Percentiles rank a stretch among this genome's conserved stretches.
Conservation (phyloP, 2,888 invertebrate species). For the Apomyelois bistriatella region DNA sequence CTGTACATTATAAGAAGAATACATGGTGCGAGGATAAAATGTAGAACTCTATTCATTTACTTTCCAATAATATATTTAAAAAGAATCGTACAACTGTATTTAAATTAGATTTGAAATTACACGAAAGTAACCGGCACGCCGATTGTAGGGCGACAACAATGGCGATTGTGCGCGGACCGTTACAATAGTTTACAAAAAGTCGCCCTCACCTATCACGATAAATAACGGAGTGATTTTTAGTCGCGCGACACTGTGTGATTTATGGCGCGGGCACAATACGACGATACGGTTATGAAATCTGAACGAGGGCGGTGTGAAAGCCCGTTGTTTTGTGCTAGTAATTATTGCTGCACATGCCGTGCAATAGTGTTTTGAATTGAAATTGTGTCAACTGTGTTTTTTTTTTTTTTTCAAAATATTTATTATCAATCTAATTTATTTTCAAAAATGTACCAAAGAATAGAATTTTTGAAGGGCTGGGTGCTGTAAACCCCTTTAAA, state of each 20-base stretch:
- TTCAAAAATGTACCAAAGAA: too few species aligned
- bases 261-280: conserved; percentile 63
- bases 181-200: conserved; percentile 55
- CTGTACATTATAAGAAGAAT: too few species aligned
- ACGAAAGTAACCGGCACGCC: conserved; percentile 18
- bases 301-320: conserved; percentile 48
- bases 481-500: too few species aligned
- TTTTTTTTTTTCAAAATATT: background rate
- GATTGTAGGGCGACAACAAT: conserved; percentile 37
- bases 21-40: too few species aligned
- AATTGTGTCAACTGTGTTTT: conserved; percentile 17
- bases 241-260: conserved; percentile 69
- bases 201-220: conserved; percentile 58
- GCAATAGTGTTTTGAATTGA: conserved; percentile 21
- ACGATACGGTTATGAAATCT: conserved; percentile 56
- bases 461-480: too few species aligned
- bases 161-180: conserved; percentile 35
- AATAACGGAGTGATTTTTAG: conserved; percentile 72
- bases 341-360: conserved; percentile 50
- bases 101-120: background rate
- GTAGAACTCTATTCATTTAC: too few species aligned
- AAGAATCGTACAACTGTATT: background rate
- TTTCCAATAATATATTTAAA: too few species aligned
- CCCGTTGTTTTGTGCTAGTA: conserved; percentile 53
- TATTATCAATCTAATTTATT: background rate